Conservation (phyloP, 1,140 invertebrate species). For the Akabosia matsudoensis region DNA sequence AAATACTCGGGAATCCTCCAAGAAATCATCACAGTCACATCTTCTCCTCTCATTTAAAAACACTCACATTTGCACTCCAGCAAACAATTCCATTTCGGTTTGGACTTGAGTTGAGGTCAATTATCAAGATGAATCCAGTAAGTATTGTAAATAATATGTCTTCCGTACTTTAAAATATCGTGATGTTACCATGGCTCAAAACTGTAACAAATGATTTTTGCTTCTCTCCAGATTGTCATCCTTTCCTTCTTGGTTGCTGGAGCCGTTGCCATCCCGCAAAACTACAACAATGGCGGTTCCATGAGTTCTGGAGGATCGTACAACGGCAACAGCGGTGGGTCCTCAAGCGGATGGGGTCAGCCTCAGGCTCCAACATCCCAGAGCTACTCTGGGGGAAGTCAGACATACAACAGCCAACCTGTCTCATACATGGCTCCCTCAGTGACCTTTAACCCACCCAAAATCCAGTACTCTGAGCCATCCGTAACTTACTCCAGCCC, state of each 20-base stretch:
- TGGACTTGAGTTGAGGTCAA: too few species aligned
- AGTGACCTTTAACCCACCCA: background rate
- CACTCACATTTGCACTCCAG: background rate
- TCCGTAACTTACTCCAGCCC: background rate
- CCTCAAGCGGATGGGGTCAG: background rate
- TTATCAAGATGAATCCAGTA: constrained; percentile 1
- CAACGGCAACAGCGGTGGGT: background rate
- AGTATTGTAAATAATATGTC: too few species aligned
- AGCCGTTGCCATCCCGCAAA: background rate
- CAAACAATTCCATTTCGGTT: too few species aligned
- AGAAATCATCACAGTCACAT: constrained; percentile 1
- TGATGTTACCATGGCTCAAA: too few species aligned
- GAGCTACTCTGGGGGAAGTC: background rate
- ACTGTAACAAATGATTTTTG: too few species aligned
- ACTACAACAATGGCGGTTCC: background rate
- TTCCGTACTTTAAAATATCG: too few species aligned
- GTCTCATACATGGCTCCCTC: background rate
- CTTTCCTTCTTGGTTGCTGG: background rate
- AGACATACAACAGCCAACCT: background rate
- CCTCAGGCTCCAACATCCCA: background rate
- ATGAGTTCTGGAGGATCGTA: too few species aligned
- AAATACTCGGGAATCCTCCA: background rate
- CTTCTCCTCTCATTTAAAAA: background rate
- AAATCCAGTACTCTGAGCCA: background rate
- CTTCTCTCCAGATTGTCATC: background rate